These are phyloP conservation scores for Myxocyprinus asiaticus DNA, from an alignment of 2,113 vertebrate genomes.

Conservation along the genomic window DNA sequence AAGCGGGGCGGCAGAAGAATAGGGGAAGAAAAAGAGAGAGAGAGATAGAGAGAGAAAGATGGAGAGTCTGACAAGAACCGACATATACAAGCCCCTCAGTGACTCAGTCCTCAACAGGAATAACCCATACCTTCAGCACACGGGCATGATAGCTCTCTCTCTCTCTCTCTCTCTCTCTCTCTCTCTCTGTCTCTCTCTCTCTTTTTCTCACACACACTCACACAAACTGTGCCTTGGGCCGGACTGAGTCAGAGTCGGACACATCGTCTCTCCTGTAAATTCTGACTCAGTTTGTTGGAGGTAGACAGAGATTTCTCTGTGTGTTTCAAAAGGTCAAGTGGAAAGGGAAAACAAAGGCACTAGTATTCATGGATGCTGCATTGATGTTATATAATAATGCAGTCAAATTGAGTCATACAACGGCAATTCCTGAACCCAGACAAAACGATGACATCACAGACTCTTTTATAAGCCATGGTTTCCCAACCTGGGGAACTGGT, in stretches of 20 bases:
- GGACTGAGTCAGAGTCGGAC: slow-evolving; percentile 34
- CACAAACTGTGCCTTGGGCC: slow-evolving; percentile 34
- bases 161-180: slow-evolving; percentile 7
- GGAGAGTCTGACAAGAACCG: slow-evolving; percentile 59
- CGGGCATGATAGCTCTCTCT: slow-evolving; percentile 18
- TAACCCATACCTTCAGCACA: slow-evolving; percentile 52
- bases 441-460: background rate
- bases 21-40: slow-evolving; percentile 2
- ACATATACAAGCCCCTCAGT: slow-evolving; percentile 61
- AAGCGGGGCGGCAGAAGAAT: background rate
- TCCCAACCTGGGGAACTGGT: no score
- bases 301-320: slow-evolving; percentile 6
- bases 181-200: slow-evolving; percentile 5
- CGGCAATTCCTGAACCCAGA: background rate
- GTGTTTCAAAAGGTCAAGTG: slow-evolving; percentile 22
- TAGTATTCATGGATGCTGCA: background rate
- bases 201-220: background rate
- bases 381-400: slow-evolving; percentile 12
- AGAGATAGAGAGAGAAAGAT: slow-evolving; percentile 44
- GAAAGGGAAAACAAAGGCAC: background rate
- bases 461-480: background rate
- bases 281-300: slow-evolving; percentile 27
- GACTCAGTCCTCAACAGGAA: slow-evolving; percentile 46
- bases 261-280: slow-evolving; percentile 21
- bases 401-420: background rate